Conservation (phyloP, 2,797 vertebrate species). For the Hozukius guyotensis region DNA sequence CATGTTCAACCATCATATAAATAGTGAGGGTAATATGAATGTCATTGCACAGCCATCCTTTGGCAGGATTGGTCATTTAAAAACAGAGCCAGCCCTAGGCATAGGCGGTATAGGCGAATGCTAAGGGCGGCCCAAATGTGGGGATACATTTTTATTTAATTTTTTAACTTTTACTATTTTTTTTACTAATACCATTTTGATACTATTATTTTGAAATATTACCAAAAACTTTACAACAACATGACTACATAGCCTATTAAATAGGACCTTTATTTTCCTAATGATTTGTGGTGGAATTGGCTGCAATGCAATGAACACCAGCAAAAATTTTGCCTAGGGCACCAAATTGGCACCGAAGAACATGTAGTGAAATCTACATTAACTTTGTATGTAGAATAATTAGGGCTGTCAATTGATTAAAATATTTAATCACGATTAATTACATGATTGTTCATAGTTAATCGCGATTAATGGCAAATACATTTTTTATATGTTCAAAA, state of each 20-base stretch:
- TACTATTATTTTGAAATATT: no score
- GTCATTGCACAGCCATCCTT: not conserved
- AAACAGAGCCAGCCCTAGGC: not conserved
- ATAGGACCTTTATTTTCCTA: no score
- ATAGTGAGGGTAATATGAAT: not conserved
- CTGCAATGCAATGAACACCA: fast-evolving
- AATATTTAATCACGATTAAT: fast-evolving
- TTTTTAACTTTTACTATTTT: no score
- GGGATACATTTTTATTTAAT: no score
- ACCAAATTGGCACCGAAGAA: not conserved
- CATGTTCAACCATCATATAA: not conserved
- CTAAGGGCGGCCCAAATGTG: fast-evolving
- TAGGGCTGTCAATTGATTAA: not conserved
- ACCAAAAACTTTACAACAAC: no score
- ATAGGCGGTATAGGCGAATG: no score
- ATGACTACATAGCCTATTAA: no score
- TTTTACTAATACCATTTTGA: no score
- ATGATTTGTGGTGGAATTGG: not conserved
- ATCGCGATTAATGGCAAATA: no score
- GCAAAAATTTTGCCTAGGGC: not conserved
- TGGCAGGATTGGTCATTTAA: not conserved
- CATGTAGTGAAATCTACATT: fast-evolving
- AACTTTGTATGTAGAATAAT: not conserved
- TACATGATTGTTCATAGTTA: fast-evolving
- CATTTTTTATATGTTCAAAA: no score